These are phyloP conservation scores for Pseudococcus viburni DNA, from an alignment of 2,888 invertebrate species.

Conservation along the genomic window DNA sequence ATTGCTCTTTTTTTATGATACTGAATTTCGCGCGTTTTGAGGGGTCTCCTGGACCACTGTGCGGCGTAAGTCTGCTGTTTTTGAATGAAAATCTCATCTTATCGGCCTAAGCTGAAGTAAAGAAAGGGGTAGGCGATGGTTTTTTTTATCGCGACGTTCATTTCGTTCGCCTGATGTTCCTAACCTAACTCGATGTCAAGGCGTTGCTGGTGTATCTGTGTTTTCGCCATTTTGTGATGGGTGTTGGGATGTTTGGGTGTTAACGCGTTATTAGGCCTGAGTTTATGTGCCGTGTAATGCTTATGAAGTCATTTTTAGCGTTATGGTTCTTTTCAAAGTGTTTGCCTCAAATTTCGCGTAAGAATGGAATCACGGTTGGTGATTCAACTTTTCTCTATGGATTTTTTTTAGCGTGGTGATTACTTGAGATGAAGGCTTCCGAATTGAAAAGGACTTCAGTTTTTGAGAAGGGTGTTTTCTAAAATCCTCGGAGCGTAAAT, in stretches of 20 bases:
- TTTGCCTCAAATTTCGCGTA: neutral
- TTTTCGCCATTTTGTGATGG: neutral
- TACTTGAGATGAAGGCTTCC: too few relatives aligned
- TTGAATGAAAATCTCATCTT: neutral
- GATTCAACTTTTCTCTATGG: too few relatives aligned
- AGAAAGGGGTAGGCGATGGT: neutral
- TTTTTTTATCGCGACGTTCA: neutral
- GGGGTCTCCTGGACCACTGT: too few relatives aligned
- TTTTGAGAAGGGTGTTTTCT: too few relatives aligned
- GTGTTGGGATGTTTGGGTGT: neutral
- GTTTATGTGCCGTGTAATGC: neutral
- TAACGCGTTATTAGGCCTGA: constrained; percentile 11
- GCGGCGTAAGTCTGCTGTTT: neutral
- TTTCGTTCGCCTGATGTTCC: neutral
- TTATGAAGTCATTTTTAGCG: constrained; percentile 6
- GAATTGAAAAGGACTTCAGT: too few relatives aligned
- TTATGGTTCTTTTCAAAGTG: neutral
- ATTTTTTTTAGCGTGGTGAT: too few relatives aligned
- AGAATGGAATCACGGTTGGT: too few relatives aligned
- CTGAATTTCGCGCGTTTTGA: too few relatives aligned
- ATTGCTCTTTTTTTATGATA: too few relatives aligned
- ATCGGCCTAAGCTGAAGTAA: neutral
- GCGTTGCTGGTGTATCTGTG: neutral
- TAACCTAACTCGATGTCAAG: neutral
- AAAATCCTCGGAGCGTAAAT: too few relatives aligned